Conservation (phyloP, 2,888 invertebrate genomes). For the Tigriopus californicus region DNA sequence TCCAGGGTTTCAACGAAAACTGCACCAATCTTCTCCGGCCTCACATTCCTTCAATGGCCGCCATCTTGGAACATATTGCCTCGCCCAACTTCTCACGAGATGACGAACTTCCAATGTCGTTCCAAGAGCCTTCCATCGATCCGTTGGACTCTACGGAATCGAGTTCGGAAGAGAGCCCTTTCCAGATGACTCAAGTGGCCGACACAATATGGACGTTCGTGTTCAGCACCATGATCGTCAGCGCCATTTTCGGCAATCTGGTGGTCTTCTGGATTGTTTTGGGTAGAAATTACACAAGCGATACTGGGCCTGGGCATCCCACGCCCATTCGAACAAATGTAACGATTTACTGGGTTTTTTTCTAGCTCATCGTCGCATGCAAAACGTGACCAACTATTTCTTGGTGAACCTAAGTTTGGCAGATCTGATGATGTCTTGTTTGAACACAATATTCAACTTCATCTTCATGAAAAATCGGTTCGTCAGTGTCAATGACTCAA, state of each 20-base stretch:
- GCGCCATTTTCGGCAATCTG: slow-evolving; percentile 7
- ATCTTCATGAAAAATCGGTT: slow-evolving; percentile 68
- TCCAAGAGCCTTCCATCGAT: too few relatives aligned
- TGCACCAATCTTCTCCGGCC: too few relatives aligned
- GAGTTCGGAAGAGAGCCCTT: neutral
- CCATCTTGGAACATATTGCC: too few relatives aligned
- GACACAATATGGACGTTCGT: slow-evolving; percentile 1
- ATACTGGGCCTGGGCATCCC: too few relatives aligned
- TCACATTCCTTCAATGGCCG: too few relatives aligned
- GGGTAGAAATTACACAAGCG: neutral
- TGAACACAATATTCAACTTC: slow-evolving; percentile 78
- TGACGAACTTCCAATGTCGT: too few relatives aligned
- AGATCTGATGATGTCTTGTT: slow-evolving; percentile 63
- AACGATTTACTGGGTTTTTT: neutral
- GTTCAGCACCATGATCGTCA: slow-evolving; percentile 4
- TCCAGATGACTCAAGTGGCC: neutral
- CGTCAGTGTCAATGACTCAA: slow-evolving; percentile 18
- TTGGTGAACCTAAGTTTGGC: slow-evolving; percentile 71
- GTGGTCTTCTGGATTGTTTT: slow-evolving; percentile 13
- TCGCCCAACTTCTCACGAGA: too few relatives aligned
- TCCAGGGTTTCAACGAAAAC: too few relatives aligned
- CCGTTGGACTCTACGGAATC: too few relatives aligned
- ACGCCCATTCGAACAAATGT: too few relatives aligned
- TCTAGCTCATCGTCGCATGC: slow-evolving; percentile 31
- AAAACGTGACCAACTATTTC: slow-evolving; percentile 82